Evolutionary conservation across 2,797 vertebrate genomes (phyloP).

Genomic region (Acipenser oxyrinchus): DNA sequence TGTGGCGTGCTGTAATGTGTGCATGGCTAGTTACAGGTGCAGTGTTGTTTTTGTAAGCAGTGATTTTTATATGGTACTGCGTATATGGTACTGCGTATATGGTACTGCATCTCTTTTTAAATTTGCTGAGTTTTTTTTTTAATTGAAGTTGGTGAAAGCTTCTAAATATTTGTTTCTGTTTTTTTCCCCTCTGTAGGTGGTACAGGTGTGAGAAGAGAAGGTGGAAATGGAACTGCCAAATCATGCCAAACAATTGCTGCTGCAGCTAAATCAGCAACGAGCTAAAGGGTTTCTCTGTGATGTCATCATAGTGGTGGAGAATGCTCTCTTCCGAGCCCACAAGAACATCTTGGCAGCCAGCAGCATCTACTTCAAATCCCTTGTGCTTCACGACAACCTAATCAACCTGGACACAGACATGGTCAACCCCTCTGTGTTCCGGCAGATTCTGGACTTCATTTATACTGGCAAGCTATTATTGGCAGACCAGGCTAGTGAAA

Average conservation of each 20-base stretch:
- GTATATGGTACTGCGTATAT: no score
- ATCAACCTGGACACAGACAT: constrained; percentile 97
- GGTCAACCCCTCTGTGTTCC: constrained; percentile 91
- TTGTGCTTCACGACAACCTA: constrained; percentile 96
- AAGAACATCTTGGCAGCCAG: constrained; percentile 95
- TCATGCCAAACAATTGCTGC: constrained; percentile 97
- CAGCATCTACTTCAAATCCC: constrained; percentile 97
- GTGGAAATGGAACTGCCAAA: constrained; percentile 98
- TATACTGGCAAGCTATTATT: constrained; percentile 91
- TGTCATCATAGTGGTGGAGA: constrained; percentile 96
- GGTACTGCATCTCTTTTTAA: constrained; percentile 6
- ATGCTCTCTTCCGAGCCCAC: constrained; percentile 94
- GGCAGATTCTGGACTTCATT: constrained; percentile 95
- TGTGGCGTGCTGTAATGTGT: no score
- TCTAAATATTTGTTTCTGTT: constrained; percentile 3
- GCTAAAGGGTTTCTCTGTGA: constrained; percentile 97
- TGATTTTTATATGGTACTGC: background rate
- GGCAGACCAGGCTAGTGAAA: constrained; percentile 79
- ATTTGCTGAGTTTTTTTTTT: background rate
- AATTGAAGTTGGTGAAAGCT: no score
- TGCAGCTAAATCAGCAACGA: constrained; percentile 98
- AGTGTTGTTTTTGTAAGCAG: constrained; percentile 6
- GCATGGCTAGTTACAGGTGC: background rate
- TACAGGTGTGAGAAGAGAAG: constrained; percentile 75
- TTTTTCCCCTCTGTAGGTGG: constrained; percentile 64